Evolutionary conservation across 2,888 invertebrate genomes (phyloP), one percentile per base, ranked within the genome.

Genomic region (Eupsilia transversa): DNA sequence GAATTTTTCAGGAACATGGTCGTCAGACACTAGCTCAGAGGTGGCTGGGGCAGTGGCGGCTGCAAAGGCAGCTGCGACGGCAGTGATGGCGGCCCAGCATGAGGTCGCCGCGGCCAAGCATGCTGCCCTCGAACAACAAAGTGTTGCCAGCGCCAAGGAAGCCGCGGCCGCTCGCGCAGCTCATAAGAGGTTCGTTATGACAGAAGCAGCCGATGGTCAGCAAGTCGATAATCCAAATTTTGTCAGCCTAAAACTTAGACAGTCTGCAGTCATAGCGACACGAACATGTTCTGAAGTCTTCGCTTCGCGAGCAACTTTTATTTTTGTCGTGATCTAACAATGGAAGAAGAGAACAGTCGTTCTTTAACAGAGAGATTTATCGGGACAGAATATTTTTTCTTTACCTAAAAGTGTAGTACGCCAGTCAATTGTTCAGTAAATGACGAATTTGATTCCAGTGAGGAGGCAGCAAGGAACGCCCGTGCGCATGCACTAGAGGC

Each of bases 31-130:
- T 67, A 97, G 97, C 20, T 97, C 97, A 0, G 98, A 98, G 85
- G 97, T 98, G 41, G 97, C 98, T 0, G 97, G 97, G 49, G 97
- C 98, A 0, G 97, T 98, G 68, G 97, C 98, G 5, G 97, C 97
- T 0, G 98, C 98, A 0, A 98, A 98, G 87, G 97, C 98, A 80
- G 98, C 98, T 0, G 97, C 97, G 0, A 95, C 97, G 0, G 97
- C 97, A 71, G 98, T 98, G 9, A 96, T 97, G 88, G 95, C 97
- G 23, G 98, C 98, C 0, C 98, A 98, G 89, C 97, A 97, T 66
- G 97, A 97, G 82, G 98, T 98, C 38, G 97, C 97, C 49, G 97
- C 97, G 0, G 98, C 97, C 6, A 98, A 98, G 89, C 97, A 98
- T 80, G 97, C 97, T 1, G 97, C 98, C 0, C 91, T 98, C 10